Percentiles rank a stretch among this genome's conserved stretches.
These are phyloP conservation scores for Cantharis rufa DNA, from an alignment of 2,888 invertebrate genomes.

Conservation along the genomic window DNA sequence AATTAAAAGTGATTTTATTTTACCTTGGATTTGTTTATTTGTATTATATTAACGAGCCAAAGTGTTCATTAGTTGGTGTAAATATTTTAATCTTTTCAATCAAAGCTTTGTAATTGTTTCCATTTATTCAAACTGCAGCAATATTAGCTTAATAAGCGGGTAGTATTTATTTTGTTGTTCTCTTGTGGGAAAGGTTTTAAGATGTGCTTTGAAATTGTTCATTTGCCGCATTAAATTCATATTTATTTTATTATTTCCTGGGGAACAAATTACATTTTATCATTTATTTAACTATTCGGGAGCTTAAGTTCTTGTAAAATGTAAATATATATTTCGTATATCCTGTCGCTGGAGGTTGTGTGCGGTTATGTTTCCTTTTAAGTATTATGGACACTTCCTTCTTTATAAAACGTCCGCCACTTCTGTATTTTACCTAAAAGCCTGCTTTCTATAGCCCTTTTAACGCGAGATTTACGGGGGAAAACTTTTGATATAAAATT, in stretches of 20 bases:
- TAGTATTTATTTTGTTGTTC: background rate
- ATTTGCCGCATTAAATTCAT: background rate
- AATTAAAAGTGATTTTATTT: background rate
- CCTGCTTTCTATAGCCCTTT: background rate
- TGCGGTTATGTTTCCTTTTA: conserved; percentile 16
- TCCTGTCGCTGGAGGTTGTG: conserved; percentile 2
- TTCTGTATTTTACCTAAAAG: background rate
- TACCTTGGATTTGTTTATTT: background rate
- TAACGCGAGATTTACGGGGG: background rate
- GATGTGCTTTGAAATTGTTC: background rate
- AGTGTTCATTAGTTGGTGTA: background rate
- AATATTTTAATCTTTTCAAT: background rate
- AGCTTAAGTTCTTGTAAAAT: background rate
- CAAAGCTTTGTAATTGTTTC: too few species aligned
- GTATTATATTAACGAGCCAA: background rate
- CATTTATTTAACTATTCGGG: background rate
- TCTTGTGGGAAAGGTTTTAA: background rate
- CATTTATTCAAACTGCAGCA: background rate
- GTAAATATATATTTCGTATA: background rate
- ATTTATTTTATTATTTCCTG: background rate
- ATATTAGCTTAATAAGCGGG: background rate
- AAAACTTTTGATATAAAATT: background rate
- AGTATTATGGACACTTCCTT: conserved; percentile 11
- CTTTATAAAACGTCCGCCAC: background rate
- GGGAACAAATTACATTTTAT: background rate